Evolutionary conservation across 2,113 vertebrate genomes (phyloP).

Genomic region (Leuciscus idus): DNA sequence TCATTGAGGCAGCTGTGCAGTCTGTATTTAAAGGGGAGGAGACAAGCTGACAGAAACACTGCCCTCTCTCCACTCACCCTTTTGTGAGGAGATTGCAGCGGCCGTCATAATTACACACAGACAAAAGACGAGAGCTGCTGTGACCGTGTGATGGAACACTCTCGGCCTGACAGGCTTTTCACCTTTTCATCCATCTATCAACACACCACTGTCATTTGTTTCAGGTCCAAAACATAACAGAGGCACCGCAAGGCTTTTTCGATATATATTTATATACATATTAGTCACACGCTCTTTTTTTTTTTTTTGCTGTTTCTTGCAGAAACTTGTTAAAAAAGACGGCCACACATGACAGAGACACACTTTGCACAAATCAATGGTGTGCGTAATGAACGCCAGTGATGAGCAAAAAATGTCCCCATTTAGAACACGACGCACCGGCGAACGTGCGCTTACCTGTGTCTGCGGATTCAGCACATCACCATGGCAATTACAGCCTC

Average conservation of each 20-base stretch:
- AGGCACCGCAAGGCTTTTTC: constrained; percentile 16
- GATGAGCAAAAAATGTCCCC: constrained; percentile 22
- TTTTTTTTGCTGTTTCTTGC: constrained; percentile 11
- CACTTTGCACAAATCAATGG: constrained; percentile 9
- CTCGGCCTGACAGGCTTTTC: constrained; percentile 52
- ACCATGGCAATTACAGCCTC: constrained; percentile 27
- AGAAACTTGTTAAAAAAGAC: constrained; percentile 24
- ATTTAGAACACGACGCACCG: constrained; percentile 27
- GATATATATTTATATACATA: background rate
- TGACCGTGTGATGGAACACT: constrained; percentile 34
- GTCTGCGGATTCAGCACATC: constrained; percentile 35
- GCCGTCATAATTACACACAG: constrained; percentile 54
- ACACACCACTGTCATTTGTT: constrained; percentile 36
- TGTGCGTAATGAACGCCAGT: background rate
- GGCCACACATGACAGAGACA: constrained; percentile 22
- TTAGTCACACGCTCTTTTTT: constrained; percentile 6
- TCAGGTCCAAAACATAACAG: constrained; percentile 30
- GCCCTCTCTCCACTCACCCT: constrained; percentile 48
- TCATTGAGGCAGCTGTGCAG: constrained; percentile 52
- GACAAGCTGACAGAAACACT: constrained; percentile 52
- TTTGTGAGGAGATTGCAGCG: constrained; percentile 53
- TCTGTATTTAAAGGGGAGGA: constrained; percentile 60
- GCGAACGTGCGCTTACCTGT: constrained; percentile 9
- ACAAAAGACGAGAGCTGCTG: constrained; percentile 48
- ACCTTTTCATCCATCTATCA: constrained; percentile 58